Evolutionary conservation across 2,888 invertebrate genomes (phyloP).

Genomic region (Orthonevra nobilis): DNA sequence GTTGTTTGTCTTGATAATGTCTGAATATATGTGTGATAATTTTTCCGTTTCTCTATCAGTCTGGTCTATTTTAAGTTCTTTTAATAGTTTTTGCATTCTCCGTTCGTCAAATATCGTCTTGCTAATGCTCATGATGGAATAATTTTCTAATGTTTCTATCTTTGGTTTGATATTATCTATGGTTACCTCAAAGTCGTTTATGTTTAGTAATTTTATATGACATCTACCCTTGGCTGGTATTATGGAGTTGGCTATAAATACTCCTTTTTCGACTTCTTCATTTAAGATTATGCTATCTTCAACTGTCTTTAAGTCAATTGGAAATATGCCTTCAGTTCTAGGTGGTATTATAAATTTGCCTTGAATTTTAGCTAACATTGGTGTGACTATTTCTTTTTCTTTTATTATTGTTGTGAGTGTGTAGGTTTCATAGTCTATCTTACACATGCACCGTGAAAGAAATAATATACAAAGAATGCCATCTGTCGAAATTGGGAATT

Average conservation of each 20-base stretch:
- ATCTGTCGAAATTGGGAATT: neutral
- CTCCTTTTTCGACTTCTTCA: too few relatives aligned
- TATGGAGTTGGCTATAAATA: too few relatives aligned
- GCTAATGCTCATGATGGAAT: neutral
- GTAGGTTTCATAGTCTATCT: too few relatives aligned
- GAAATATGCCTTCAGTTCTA: neutral
- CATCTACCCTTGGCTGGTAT: too few relatives aligned
- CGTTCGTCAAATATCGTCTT: slow-evolving; percentile 5
- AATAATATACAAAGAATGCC: slow-evolving; percentile 1
- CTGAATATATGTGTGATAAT: too few relatives aligned
- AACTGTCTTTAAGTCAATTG: neutral
- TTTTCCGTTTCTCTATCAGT: slow-evolving; percentile 17
- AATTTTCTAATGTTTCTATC: slow-evolving; percentile 3
- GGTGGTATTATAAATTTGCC: slow-evolving; percentile 1
- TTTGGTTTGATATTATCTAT: slow-evolving; percentile 4
- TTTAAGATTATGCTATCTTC: slow-evolving; percentile 6
- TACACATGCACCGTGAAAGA: slow-evolving; percentile 5
- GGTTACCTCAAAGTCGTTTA: slow-evolving; percentile 4
- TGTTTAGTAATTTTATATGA: too few relatives aligned
- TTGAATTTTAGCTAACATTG: neutral
- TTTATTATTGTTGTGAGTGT: slow-evolving; percentile 6
- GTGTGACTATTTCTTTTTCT: neutral
- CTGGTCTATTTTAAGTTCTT: slow-evolving; percentile 1
- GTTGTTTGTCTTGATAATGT: too few relatives aligned
- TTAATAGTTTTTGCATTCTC: slow-evolving; percentile 16